phyloP scores from a whole-genome alignment of 2,888 invertebrate species.

The Tetragonula carbonaria region DNA sequence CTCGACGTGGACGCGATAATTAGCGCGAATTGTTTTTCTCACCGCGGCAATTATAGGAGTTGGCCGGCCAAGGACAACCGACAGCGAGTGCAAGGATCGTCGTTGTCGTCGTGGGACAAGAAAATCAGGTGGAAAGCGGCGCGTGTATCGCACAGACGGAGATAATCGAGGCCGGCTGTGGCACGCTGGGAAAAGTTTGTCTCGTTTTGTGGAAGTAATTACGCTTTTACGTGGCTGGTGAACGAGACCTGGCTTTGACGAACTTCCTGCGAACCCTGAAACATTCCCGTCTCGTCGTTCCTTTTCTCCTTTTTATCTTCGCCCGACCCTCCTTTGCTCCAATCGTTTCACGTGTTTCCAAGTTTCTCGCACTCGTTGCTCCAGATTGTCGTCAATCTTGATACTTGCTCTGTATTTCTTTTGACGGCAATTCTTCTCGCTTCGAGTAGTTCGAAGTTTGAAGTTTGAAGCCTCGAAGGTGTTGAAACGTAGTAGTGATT shows the following conservation, averaged over 20 bases:
- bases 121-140: neutral
- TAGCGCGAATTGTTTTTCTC: slow-evolving; percentile 73
- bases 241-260: slow-evolving; percentile 24
- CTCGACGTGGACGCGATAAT: slow-evolving; percentile 68
- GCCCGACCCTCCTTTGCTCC: neutral
- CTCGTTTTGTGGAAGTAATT: slow-evolving; percentile 53
- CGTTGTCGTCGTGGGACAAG: slow-evolving; percentile 1
- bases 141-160: slow-evolving; percentile 29
- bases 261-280: slow-evolving; percentile 12
- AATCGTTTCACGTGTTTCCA: neutral
- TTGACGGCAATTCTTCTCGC: neutral
- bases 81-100: neutral
- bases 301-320: neutral
- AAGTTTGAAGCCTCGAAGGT: too few species aligned
- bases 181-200: slow-evolving; percentile 35
- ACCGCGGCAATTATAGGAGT: slow-evolving; percentile 68
- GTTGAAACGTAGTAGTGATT: too few species aligned
- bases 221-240: slow-evolving; percentile 41
- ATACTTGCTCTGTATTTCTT: neutral
- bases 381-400: neutral
- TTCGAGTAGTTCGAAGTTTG: too few species aligned
- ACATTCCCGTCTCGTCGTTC: neutral
- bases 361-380: slow-evolving; percentile 1
- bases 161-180: slow-evolving; percentile 36
- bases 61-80: neutral